Evolutionary conservation across 2,113 vertebrate species (phyloP), one percentile per base, ranked within the genome.

Genomic region (Poeciliopsis prolifica): DNA sequence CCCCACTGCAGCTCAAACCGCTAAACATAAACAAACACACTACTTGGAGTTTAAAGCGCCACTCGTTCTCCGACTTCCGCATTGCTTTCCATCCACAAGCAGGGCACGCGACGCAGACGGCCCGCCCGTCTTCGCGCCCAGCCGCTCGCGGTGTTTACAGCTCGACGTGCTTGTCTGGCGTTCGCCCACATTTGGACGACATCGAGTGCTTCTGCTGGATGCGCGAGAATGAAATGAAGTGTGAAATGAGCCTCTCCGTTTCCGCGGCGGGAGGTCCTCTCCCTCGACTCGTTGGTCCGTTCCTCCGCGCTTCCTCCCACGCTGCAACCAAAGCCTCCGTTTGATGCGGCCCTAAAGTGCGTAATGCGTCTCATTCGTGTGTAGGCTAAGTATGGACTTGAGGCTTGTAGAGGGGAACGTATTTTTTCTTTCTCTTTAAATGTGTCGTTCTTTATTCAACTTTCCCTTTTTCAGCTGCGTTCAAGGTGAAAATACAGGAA

Each of bases 161-260:
- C 58, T 58, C 80, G 0, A 2, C 63, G 68, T 51, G 17, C 14
- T 26, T 61, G 48, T 76, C 66, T 82, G 67, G 66, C 65, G 71
- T 81, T 69, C 67, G 61, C 30, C 61, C 40, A 81, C 42, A 81
- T 73, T 61, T 76, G 51, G 66, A 63, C 71, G 75, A 70, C 68
- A 84, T 82, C 75, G 75, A 72, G 58, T 74, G 88, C 85, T 85
- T 86, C 88, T 89, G 86, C 91, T 88, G 67, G 78, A 88, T 89
- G 91, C 91, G 93, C 93, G 92, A 93, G 91, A 92, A 90, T 84
- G 91, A 92, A 94, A 95, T 93, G 92, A 93, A 91, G 90, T 93
- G 92, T 95, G 92, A 95, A 95, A 95, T 94, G 93, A 94, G 92
- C 91, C 94, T 87, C 87, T 91, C 87, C 86, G 92, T 93, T 87